A percentile compares a stretch with the other conserved stretches of the same genome.
phyloP scores from a whole-genome alignment of 2,888 invertebrate species.

The Caenorhabditis japonica region DNA sequence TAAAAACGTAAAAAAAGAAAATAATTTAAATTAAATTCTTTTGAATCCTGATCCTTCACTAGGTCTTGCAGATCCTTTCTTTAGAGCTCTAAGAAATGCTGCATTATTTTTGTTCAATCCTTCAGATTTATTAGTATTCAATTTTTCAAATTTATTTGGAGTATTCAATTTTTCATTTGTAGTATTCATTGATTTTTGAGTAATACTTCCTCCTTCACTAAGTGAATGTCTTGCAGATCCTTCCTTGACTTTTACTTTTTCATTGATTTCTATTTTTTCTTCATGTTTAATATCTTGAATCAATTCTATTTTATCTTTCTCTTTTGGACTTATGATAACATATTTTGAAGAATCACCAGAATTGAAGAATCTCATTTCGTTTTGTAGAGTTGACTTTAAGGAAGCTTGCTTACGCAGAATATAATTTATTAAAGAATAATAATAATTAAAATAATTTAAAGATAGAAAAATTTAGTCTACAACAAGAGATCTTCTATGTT shows the following conservation, averaged over 20 bases:
- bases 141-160: no score
- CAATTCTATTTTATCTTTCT: constrained; percentile 49
- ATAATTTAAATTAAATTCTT: constrained; percentile 21
- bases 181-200: constrained; percentile 7
- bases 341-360: constrained; percentile 24
- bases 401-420: constrained; percentile 12
- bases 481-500: constrained; percentile 16
- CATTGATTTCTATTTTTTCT: constrained; percentile 27
- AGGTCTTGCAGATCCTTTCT: no score
- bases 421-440: constrained; percentile 8
- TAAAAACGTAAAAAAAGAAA: constrained; percentile 1
- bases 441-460: constrained; percentile 12
- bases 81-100: constrained; percentile 9
- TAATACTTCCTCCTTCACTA: constrained; percentile 6
- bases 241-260: constrained; percentile 25
- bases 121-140: constrained; percentile 2
- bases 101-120: constrained; percentile 15
- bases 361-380: constrained; percentile 23
- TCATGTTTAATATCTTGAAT: constrained; percentile 25
- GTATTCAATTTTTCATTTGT: no score
- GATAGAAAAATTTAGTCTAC: constrained; percentile 11
- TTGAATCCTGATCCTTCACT: constrained; percentile 9
- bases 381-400: constrained; percentile 6
- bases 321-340: constrained; percentile 41
- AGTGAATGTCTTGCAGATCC: constrained; percentile 11